phyloP scores from a whole-genome alignment of 2,113 vertebrate species.

The Delphinapterus leucas region DNA sequence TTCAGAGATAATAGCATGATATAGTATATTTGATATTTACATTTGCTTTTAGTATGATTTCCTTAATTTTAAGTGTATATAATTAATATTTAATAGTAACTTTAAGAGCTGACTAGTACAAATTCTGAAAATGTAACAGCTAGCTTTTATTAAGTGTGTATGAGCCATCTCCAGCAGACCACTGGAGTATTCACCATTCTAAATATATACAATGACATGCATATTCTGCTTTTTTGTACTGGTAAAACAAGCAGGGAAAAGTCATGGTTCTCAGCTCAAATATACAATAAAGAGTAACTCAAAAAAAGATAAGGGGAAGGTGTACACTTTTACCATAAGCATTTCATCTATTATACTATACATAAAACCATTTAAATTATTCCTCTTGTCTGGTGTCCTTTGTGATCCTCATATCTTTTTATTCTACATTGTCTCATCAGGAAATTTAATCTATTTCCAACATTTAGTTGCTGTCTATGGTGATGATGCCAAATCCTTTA shows the following conservation, averaged over 20 bases:
- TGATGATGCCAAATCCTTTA: not conserved
- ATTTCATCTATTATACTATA: not conserved
- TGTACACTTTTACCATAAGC: not conserved
- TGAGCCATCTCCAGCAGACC: not conserved
- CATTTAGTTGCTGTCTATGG: not conserved
- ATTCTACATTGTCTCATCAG: not conserved
- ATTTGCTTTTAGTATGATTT: not conserved
- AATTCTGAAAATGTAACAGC: not conserved
- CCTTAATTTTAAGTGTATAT: not conserved
- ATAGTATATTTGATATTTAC: not conserved
- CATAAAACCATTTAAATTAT: not conserved
- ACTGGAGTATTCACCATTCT: not conserved
- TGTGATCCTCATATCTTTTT: not conserved
- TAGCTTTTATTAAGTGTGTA: not conserved
- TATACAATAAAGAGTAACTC: not conserved
- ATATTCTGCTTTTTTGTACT: not conserved
- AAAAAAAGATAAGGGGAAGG: not conserved
- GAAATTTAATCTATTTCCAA: not conserved
- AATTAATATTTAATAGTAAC: not conserved
- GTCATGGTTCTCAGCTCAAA: not conserved
- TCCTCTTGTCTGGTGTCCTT: not conserved
- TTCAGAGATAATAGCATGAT: not conserved
- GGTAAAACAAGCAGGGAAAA: not conserved
- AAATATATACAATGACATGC: not conserved
- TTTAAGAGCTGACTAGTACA: not conserved